Conservation (phyloP, 2,113 vertebrate genomes). For the Archocentrus centrarchus region DNA sequence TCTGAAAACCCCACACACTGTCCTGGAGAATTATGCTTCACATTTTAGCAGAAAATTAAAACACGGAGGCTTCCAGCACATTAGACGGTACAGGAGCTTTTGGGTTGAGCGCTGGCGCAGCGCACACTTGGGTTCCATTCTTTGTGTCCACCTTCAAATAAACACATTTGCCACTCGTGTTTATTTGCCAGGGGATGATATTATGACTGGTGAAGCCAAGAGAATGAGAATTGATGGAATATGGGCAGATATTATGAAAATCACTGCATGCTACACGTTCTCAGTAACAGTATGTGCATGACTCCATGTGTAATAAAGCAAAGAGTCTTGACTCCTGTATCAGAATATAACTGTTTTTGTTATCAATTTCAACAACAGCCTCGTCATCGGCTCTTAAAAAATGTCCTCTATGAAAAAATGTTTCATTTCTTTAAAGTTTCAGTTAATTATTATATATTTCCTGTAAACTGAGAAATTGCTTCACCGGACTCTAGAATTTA, state of each 20-base stretch:
- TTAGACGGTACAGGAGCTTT: not conserved
- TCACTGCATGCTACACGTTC: not conserved
- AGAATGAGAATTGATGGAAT: not conserved
- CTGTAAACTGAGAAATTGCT: not conserved
- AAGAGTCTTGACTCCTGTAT: not conserved
- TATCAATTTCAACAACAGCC: not conserved
- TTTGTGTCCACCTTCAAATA: not conserved
- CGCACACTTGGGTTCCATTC: not conserved
- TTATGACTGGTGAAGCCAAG: not conserved
- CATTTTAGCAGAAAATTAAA: not conserved
- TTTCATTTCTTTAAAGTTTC: not conserved
- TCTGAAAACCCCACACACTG: not conserved
- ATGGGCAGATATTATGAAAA: not conserved
- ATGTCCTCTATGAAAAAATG: not conserved
- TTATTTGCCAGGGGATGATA: not conserved
- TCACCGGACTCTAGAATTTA: not conserved
- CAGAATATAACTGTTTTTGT: not conserved
- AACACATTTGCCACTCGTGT: not conserved
- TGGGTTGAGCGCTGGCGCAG: not conserved
- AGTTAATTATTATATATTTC: not conserved
- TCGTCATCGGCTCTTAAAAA: accelerated
- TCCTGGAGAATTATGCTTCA: not conserved
- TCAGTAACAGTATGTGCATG: not conserved
- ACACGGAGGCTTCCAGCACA: not conserved
- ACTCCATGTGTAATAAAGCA: accelerated